These are phyloP conservation scores for Acridotheres tristis DNA, from an alignment of 2,797 vertebrate genomes.

Conservation along the genomic window DNA sequence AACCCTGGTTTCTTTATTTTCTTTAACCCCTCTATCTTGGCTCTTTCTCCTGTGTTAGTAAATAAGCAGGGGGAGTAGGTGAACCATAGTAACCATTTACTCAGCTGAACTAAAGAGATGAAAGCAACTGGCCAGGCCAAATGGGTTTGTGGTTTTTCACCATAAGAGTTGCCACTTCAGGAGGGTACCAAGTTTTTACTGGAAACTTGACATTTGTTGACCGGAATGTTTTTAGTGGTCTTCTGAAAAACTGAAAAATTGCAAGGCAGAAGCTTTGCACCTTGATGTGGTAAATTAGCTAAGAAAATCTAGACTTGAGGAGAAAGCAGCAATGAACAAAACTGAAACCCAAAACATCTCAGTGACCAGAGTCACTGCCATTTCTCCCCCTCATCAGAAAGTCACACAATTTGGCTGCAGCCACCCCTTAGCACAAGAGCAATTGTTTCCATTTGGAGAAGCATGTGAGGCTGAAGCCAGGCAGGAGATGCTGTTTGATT, in stretches of 20 bases:
- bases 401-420: neutral
- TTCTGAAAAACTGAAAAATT: constrained; percentile 67
- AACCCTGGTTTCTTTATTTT: neutral
- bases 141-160: constrained; percentile 74
- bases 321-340: constrained; percentile 7
- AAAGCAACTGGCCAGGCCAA: constrained; percentile 69
- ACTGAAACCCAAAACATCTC: neutral
- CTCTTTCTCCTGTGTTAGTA: constrained; percentile 63
- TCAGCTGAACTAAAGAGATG: constrained; percentile 68
- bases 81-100: constrained; percentile 51
- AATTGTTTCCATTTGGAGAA: neutral
- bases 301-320: constrained; percentile 66
- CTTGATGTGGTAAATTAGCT: constrained; percentile 76
- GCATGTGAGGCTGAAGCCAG: neutral
- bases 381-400: neutral
- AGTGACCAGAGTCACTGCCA: neutral
- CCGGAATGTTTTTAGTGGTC: constrained; percentile 64
- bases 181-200: constrained; percentile 72
- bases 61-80: constrained; percentile 44
- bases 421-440: neutral
- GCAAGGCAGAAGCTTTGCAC: constrained; percentile 72
- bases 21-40: constrained; percentile 41
- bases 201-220: constrained; percentile 73
- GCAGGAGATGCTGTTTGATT: neutral
- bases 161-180: constrained; percentile 65